A percentile compares a stretch with the other conserved stretches of the same genome.
These are phyloP conservation scores for Tympanoctomys barrerae DNA, from an alignment of 2,797 vertebrate species.

Conservation along the genomic window DNA sequence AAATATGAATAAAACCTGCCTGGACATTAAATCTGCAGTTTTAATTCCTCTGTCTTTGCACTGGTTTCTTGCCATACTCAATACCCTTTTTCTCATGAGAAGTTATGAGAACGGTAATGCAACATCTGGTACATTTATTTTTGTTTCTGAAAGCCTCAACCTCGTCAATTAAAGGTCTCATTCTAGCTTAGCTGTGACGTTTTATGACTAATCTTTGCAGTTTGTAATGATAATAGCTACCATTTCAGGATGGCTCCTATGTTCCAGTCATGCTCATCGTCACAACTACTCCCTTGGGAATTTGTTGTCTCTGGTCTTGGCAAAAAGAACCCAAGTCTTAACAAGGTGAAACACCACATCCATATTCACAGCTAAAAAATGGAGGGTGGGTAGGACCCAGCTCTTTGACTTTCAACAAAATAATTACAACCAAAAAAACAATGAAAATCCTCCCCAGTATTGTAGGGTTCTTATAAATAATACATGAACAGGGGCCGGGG, in stretches of 20 bases:
- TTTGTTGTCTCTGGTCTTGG: neutral
- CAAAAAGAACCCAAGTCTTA: neutral
- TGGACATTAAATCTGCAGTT: neutral
- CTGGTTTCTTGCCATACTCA: neutral
- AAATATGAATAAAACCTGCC: constrained; percentile 7
- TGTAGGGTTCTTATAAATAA: neutral
- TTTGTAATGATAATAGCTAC: neutral
- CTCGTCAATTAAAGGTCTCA: constrained; percentile 23
- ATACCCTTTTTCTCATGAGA: neutral
- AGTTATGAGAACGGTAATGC: neutral
- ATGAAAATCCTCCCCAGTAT: neutral
- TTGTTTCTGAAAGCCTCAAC: constrained; percentile 33
- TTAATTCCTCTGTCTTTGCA: constrained; percentile 12
- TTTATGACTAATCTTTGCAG: neutral
- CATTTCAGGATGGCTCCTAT: neutral
- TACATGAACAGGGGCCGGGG: neutral
- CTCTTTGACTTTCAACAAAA: neutral
- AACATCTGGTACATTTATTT: constrained; percentile 11
- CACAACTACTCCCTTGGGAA: neutral
- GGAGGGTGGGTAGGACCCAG: neutral
- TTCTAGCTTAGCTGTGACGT: neutral
- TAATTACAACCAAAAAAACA: neutral
- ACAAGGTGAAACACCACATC: neutral
- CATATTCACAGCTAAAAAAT: neutral
- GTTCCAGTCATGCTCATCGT: neutral